These are phyloP conservation scores for Balearica regulorum DNA, from an alignment of 2,797 vertebrate genomes.

Conservation along the genomic window DNA sequence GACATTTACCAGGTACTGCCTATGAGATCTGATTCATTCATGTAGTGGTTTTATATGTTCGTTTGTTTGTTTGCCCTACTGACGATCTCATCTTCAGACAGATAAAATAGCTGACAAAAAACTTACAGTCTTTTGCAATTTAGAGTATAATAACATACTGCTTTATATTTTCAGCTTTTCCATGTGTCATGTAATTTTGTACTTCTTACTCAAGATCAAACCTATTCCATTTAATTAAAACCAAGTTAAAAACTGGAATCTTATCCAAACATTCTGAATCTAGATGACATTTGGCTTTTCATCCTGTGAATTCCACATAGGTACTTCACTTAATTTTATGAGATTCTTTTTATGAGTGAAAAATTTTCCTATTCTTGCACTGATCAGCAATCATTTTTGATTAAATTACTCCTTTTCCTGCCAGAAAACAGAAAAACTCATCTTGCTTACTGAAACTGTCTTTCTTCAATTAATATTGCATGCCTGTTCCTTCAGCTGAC, in stretches of 20 bases:
- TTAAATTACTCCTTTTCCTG: background rate
- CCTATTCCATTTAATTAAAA: no score
- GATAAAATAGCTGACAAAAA: background rate
- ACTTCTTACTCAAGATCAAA: no score
- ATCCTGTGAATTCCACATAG: background rate
- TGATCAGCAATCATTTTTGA: background rate
- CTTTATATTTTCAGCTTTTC: background rate
- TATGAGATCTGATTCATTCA: constrained; percentile 14
- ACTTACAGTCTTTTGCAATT: background rate
- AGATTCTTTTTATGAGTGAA: background rate
- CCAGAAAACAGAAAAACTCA: background rate
- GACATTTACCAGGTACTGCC: constrained; percentile 51
- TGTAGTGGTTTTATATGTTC: background rate
- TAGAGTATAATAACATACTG: background rate
- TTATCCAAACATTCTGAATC: no score
- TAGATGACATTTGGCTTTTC: background rate
- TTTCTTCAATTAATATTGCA: background rate
- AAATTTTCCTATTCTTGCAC: background rate
- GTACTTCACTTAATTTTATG: background rate
- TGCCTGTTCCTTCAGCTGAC: background rate
- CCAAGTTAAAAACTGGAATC: no score
- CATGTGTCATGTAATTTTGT: no score
- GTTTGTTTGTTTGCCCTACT: background rate
- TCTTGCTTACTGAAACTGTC: background rate
- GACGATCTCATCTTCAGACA: background rate